A percentile compares a stretch with the other conserved stretches of the same genome.
phyloP scores from a whole-genome alignment of 1,140 invertebrate species.

The Cydia splendana region DNA sequence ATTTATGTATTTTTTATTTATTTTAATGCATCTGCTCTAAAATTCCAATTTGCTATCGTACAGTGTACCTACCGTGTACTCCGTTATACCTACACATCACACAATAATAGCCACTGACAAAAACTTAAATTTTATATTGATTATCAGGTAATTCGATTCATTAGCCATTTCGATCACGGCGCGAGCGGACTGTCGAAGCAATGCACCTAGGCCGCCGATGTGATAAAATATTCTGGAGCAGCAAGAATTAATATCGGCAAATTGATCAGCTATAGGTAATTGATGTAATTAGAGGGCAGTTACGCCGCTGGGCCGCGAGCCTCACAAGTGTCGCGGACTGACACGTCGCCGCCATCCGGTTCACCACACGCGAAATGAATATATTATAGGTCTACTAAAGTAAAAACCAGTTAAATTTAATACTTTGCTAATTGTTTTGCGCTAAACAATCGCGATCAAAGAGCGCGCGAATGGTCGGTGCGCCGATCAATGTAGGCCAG shows the following conservation, averaged over 20 bases:
- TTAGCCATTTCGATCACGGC: conserved; percentile 9
- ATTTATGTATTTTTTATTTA: no score
- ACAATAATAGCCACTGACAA: not conserved
- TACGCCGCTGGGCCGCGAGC: conserved; percentile 36
- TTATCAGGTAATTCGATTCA: not conserved
- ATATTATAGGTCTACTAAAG: conserved; percentile 48
- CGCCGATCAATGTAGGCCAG: not conserved
- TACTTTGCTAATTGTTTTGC: conserved; percentile 33
- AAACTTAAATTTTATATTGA: conserved; percentile 10
- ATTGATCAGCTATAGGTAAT: conserved; percentile 48
- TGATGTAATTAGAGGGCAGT: conserved; percentile 49
- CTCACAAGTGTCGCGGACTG: conserved; percentile 43
- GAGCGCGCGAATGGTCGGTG: conserved; percentile 6
- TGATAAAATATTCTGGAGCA: conserved; percentile 46
- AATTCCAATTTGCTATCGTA: no score
- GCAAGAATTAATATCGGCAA: conserved; percentile 48
- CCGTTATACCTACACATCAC: not conserved
- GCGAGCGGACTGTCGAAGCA: not conserved
- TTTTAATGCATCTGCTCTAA: no score
- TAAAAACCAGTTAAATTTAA: conserved; percentile 44
- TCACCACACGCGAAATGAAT: conserved; percentile 50
- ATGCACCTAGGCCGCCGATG: conserved; percentile 20
- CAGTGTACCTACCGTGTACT: no score
- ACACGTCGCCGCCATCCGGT: conserved; percentile 46
- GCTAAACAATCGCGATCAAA: conserved; percentile 29